Percentiles rank a stretch among this genome's conserved stretches.
Conservation (phyloP, 1,140 invertebrate species). For the Zaprionus lachaisei region DNA sequence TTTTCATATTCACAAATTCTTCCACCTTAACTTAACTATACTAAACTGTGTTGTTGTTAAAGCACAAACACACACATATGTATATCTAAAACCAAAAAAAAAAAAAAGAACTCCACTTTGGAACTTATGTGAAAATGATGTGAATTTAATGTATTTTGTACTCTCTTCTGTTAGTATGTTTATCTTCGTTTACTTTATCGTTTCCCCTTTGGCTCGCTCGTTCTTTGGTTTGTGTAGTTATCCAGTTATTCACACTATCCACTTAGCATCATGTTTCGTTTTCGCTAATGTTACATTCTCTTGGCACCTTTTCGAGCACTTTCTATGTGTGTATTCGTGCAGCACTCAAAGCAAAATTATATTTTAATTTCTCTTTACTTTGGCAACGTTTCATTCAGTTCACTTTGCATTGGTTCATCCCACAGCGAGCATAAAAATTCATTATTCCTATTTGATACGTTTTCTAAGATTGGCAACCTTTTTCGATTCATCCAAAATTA, state of each 20-base stretch:
- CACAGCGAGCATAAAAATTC: constrained; percentile 58
- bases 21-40: constrained; percentile 55
- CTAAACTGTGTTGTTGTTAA: constrained; percentile 66
- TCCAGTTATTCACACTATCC: constrained; percentile 42
- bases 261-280: constrained; percentile 52
- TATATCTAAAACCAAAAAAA: constrained; percentile 38
- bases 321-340: constrained; percentile 37
- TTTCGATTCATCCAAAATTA: constrained; percentile 20
- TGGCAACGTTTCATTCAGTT: constrained; percentile 38
- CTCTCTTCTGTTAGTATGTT: constrained; percentile 2
- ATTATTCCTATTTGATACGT: constrained; percentile 19
- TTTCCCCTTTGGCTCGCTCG: constrained; percentile 62
- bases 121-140: constrained; percentile 73
- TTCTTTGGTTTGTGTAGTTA: constrained; percentile 50
- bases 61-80: constrained; percentile 31
- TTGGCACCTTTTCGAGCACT: constrained; percentile 52
- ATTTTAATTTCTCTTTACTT: constrained; percentile 11
- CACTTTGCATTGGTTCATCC: constrained; percentile 46
- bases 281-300: constrained; percentile 31
- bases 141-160: constrained; percentile 42
- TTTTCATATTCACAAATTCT: constrained; percentile 67
- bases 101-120: constrained; percentile 43
- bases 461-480: constrained; percentile 45
- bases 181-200: constrained; percentile 28
- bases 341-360: constrained; percentile 12